Evolutionary conservation across 2,797 vertebrate genomes (phyloP).

Genomic region (Cyclopterus lumpus): DNA sequence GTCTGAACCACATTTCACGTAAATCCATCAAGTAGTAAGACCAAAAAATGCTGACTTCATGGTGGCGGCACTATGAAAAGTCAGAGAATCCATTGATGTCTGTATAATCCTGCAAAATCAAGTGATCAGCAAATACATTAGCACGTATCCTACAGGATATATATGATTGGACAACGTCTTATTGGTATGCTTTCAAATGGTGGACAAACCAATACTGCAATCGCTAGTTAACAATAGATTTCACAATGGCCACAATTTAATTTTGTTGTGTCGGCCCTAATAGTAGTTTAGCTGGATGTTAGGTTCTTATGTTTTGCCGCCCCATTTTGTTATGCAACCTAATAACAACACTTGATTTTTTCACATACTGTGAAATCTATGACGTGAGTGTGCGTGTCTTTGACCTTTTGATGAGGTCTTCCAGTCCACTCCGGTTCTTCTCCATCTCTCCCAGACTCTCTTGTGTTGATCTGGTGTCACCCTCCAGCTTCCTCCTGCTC

Average conservation of each 20-base stretch:
- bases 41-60: neutral
- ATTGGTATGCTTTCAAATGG: neutral
- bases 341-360: neutral
- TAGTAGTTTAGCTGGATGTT: neutral
- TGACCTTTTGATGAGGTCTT: constrained; percentile 84
- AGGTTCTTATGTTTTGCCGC: neutral
- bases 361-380: neutral
- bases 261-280: neutral
- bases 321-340: neutral
- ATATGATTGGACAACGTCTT: neutral
- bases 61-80: neutral
- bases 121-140: neutral
- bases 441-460: constrained; percentile 79
- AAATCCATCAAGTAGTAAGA: neutral
- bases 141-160: neutral
- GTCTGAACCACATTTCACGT: neutral
- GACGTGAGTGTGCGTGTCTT: neutral
- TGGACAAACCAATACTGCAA: neutral
- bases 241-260: neutral
- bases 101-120: neutral
- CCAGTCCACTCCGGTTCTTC: constrained; percentile 80
- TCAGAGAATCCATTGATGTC: neutral
- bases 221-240: neutral
- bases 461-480: constrained; percentile 75
- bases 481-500: constrained; percentile 77